Evolutionary conservation across 2,888 invertebrate species (phyloP).

Genomic region (Noctua comes): DNA sequence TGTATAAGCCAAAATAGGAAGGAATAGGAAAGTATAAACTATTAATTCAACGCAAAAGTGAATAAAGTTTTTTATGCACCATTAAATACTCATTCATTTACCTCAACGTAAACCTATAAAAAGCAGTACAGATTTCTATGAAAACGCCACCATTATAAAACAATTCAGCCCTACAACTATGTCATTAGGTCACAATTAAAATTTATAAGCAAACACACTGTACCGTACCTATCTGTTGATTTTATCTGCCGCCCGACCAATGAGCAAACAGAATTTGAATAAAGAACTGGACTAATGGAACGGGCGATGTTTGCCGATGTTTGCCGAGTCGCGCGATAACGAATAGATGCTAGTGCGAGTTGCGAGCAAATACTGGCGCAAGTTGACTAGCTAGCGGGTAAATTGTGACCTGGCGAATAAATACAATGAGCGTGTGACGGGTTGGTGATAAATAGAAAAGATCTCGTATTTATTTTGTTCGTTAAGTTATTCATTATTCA

Average conservation of each 20-base stretch:
- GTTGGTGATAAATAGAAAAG: slow-evolving; percentile 56
- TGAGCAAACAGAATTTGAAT: slow-evolving; percentile 74
- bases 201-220: slow-evolving; percentile 69
- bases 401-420: slow-evolving; percentile 75
- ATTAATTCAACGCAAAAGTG: neutral
- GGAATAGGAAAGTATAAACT: neutral
- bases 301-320: slow-evolving; percentile 68
- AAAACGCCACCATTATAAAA: slow-evolving; percentile 61
- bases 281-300: slow-evolving; percentile 73
- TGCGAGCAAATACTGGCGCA: slow-evolving; percentile 81
- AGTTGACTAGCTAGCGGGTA: slow-evolving; percentile 72
- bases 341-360: slow-evolving; percentile 69
- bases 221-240: slow-evolving; percentile 68
- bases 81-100: neutral
- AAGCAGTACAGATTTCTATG: slow-evolving; percentile 44
- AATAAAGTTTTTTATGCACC: neutral
- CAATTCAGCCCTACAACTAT: slow-evolving; percentile 65
- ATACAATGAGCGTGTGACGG: slow-evolving; percentile 58
- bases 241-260: slow-evolving; percentile 71
- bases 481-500: slow-evolving; percentile 38
- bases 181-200: slow-evolving; percentile 72
- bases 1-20: neutral
- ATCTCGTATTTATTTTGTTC: slow-evolving; percentile 13
- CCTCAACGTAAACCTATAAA: neutral
- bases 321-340: slow-evolving; percentile 70